phyloP scores from a whole-genome alignment of 37 sponge, comb jelly and placozoan species.

The Chondrosia reniformis region DNA sequence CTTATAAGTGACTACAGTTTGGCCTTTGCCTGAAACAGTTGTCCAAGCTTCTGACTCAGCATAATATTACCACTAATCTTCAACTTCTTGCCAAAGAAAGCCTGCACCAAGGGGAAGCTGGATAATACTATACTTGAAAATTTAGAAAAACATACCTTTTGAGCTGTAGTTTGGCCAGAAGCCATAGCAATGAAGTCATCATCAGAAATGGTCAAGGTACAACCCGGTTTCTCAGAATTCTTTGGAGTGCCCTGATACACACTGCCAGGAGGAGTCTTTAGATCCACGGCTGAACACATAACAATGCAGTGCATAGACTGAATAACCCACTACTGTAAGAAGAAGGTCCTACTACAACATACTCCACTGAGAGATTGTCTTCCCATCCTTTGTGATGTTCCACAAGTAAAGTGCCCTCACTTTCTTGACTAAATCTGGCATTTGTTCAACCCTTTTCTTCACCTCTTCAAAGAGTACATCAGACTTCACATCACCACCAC shows the following conservation, averaged over 20 bases:
- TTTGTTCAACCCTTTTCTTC: slow-evolving; percentile 27
- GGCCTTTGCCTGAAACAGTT: slow-evolving; percentile 48
- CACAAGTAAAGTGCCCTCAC: slow-evolving; percentile 72
- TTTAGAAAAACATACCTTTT: slow-evolving; percentile 38
- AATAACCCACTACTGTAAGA: background rate
- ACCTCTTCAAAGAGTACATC: slow-evolving; percentile 64
- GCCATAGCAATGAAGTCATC: slow-evolving; percentile 68
- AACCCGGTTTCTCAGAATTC: slow-evolving; percentile 39
- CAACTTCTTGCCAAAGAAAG: slow-evolving; percentile 70
- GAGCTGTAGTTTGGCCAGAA: slow-evolving; percentile 61
- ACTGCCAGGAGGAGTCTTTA: slow-evolving; percentile 72
- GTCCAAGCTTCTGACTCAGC: slow-evolving; percentile 75
- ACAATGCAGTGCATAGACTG: background rate
- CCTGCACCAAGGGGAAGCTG: slow-evolving; percentile 31
- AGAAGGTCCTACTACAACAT: slow-evolving; percentile 11
- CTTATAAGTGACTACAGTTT: slow-evolving; percentile 53
- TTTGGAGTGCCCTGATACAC: slow-evolving; percentile 63
- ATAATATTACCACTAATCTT: slow-evolving; percentile 83
- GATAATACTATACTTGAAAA: background rate
- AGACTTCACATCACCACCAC: slow-evolving; percentile 32
- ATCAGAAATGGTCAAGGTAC: slow-evolving; percentile 85
- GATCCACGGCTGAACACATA: slow-evolving; percentile 70
- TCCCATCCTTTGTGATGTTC: slow-evolving; percentile 82
- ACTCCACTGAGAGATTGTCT: slow-evolving; percentile 78
- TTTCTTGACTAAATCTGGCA: slow-evolving; percentile 51